phyloP scores from a whole-genome alignment of 2,113 vertebrate species.

The Brachyistius frenatus region DNA sequence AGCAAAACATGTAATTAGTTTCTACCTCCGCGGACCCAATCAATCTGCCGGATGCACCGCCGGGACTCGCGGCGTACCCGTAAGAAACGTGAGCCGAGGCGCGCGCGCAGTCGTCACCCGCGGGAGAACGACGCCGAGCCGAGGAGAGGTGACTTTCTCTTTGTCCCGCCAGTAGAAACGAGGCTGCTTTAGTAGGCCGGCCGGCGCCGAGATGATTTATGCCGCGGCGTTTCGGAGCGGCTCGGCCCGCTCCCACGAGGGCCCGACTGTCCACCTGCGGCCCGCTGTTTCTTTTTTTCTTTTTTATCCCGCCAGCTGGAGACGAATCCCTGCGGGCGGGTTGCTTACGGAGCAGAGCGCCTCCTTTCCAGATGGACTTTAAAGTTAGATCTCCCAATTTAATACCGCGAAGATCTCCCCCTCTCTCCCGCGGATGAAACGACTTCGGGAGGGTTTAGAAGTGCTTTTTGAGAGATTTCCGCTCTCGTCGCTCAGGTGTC shows the following conservation, averaged over 20 bases:
- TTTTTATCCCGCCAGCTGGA: conserved; percentile 65
- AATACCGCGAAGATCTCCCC: conserved; percentile 17
- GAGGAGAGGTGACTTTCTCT: conserved; percentile 68
- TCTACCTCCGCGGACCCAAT: conserved; percentile 67
- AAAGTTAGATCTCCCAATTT: conserved; percentile 37
- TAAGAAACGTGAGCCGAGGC: conserved; percentile 28
- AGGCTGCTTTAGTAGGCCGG: conserved; percentile 71
- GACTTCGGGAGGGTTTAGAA: too few relatives aligned
- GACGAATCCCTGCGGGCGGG: conserved; percentile 57
- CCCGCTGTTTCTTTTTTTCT: conserved; percentile 26
- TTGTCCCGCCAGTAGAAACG: conserved; percentile 67
- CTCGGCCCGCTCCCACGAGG: conserved; percentile 65
- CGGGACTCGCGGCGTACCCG: conserved; percentile 42
- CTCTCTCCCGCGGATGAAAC: too few relatives aligned
- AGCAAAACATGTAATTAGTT: conserved; percentile 76
- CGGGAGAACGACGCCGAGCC: conserved; percentile 56
- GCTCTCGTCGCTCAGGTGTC: background rate
- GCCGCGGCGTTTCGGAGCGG: conserved; percentile 31
- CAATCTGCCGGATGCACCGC: conserved; percentile 57
- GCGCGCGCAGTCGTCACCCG: conserved; percentile 38
- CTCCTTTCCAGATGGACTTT: conserved; percentile 58
- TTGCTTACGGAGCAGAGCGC: conserved; percentile 49
- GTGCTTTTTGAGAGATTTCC: too few relatives aligned
- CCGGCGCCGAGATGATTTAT: conserved; percentile 75
- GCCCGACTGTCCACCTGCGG: conserved; percentile 70